These are phyloP conservation scores for Sebastes melanostomus DNA, from an alignment of 2,797 vertebrate genomes.

Conservation along the genomic window DNA sequence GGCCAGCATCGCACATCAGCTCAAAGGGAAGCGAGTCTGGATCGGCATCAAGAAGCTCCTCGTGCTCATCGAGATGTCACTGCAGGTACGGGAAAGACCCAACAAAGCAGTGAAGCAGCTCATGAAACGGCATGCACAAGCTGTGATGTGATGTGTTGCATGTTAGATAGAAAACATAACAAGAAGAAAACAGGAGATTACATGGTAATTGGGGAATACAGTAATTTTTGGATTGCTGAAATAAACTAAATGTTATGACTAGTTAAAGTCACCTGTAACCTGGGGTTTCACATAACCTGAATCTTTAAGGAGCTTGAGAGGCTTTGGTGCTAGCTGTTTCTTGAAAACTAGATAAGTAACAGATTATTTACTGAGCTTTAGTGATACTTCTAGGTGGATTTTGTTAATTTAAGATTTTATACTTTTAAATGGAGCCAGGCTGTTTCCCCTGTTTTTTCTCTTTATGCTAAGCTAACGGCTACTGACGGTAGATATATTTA, in stretches of 20 bases:
- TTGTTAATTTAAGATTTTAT: no score
- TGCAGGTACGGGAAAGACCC: conserved; percentile 84
- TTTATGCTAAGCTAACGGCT: neutral
- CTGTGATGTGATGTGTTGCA: neutral
- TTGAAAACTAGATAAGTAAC: no score
- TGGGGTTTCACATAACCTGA: neutral
- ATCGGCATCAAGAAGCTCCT: conserved; percentile 98
- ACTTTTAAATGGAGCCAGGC: rapidly evolving
- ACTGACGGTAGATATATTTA: no score
- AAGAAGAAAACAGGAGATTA: neutral
- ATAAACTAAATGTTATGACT: neutral
- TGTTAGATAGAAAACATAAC: neutral
- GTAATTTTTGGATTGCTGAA: neutral
- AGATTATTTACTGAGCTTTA: no score
- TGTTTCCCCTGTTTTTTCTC: neutral
- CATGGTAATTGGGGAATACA: neutral
- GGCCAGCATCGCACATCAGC: conserved; percentile 87
- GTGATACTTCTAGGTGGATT: rapidly evolving
- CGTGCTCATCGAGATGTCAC: conserved; percentile 97
- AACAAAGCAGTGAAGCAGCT: neutral
- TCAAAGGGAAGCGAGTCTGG: conserved; percentile 92
- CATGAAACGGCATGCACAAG: rapidly evolving
- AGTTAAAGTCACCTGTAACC: neutral
- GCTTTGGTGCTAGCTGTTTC: neutral
- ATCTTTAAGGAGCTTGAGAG: neutral